phyloP scores from a whole-genome alignment of 2,113 vertebrate genomes.

The Macrotis lagotis region DNA sequence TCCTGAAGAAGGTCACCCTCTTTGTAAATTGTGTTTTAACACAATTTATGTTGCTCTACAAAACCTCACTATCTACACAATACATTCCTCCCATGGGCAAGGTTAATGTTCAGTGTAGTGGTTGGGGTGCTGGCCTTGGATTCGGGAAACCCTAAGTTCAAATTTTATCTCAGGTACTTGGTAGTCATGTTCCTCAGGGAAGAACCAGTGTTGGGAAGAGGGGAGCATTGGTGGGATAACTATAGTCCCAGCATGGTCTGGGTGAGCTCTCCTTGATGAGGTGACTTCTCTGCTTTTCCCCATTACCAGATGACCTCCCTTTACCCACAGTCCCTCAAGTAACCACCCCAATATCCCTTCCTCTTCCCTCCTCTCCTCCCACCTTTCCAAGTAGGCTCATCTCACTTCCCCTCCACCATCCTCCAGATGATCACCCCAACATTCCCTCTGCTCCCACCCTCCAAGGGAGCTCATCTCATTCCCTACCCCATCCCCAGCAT shows the following conservation, averaged over 20 bases:
- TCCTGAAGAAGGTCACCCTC: not conserved
- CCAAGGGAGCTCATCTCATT: no score
- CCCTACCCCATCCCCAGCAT: no score
- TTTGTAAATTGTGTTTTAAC: no score
- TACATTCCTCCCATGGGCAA: not conserved
- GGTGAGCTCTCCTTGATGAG: not conserved
- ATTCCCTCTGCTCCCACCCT: no score
- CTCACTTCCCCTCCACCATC: no score
- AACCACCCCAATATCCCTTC: no score
- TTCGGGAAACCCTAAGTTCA: no score
- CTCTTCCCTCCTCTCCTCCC: no score
- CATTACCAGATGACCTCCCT: not conserved
- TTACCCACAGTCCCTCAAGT: no score
- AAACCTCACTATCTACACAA: not conserved
- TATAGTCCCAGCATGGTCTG: not conserved
- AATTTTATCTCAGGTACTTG: not conserved
- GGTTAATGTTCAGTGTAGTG: fast-evolving
- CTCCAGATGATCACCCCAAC: no score
- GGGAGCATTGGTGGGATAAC: not conserved
- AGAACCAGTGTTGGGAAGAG: not conserved
- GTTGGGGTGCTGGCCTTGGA: not conserved
- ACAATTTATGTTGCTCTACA: no score
- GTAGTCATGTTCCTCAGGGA: not conserved
- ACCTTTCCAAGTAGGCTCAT: no score
- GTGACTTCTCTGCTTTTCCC: not conserved